These are phyloP conservation scores for Spizella passerina DNA, from an alignment of 2,797 vertebrate genomes.

Conservation along the genomic window DNA sequence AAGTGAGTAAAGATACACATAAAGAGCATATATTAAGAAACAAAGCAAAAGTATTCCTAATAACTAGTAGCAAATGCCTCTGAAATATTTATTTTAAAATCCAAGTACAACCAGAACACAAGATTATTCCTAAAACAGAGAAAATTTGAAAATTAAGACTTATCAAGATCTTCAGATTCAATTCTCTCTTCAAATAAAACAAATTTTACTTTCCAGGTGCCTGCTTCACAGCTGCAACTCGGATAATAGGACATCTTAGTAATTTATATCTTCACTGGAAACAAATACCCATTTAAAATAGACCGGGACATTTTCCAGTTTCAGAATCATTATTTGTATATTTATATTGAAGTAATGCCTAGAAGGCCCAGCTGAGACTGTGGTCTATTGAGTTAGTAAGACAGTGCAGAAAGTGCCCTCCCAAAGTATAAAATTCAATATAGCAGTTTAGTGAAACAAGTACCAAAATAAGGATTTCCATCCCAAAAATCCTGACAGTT, in stretches of 20 bases:
- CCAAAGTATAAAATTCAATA: background rate
- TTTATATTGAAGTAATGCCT: constrained; percentile 29
- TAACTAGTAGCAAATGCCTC: background rate
- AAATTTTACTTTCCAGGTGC: background rate
- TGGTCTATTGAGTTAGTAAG: constrained; percentile 8
- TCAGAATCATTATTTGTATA: background rate
- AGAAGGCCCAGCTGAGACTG: background rate
- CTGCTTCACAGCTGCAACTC: background rate
- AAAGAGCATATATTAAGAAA: background rate
- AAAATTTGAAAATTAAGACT: background rate
- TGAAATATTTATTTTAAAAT: background rate
- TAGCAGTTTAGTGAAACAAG: background rate
- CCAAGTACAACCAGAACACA: background rate
- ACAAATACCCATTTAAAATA: constrained; percentile 15
- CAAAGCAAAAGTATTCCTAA: background rate
- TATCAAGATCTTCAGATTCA: background rate
- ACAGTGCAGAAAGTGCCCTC: constrained; percentile 7
- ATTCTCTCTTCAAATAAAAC: background rate
- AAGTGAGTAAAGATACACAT: background rate
- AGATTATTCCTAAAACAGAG: background rate
- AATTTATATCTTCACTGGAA: background rate
- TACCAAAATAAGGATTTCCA: background rate
- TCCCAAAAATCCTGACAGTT: background rate
- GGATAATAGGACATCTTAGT: background rate
- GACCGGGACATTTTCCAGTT: background rate